Base-by-base conservation (phyloP, 1,140 invertebrate genomes). In the Drosophila subpulchrella region DNA sequence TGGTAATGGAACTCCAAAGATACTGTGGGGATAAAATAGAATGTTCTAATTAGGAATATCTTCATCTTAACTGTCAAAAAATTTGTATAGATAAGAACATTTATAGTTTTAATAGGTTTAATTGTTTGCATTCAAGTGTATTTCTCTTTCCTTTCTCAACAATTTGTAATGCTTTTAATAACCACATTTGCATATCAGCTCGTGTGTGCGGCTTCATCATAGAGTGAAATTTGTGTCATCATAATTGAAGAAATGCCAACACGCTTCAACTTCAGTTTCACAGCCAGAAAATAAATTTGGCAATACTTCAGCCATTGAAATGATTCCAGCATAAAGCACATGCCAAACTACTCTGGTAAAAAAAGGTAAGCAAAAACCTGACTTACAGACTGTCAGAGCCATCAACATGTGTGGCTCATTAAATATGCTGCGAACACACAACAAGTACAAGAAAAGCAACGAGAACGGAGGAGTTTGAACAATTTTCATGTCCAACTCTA, bases 401-500 rank as follows among this genome's bases (percentile, higher is more conserved):
- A 65, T 63, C 72, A 67, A 42, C 73, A 79, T 88, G 83, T 88
- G 83, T 88, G 79, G 83, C 84, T 83, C 77, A 82, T 73, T 82
- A 88, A 88, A 79, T 73, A 88, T 82, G 80, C 78, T 79, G 75
- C 66, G 71, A 78, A 72, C 70, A 85, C 73, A 78, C 70, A 75
- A 42, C 68, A 81, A 70, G 41, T 46, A 78, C 41, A 53, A 60
- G 34, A 41, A 34, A 67, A 73, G 57, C 51, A 67, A 51, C 34
- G 71, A 70, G 58, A 30, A 34, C 66, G 20, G 39, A 79, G 60
- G 77, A 83, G 72, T 83, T 65, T 72, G 39, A 67, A 75, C 85
- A 89, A 89, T 89, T 89, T 89, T 84, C 84, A 89, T 89, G 85
- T 81, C 85, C 68, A 83, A 81, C 74, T 68, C 80, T 72, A 90